Percentiles rank a stretch among this genome's conserved stretches.
These are phyloP conservation scores for Struthio camelus DNA, from an alignment of 2,113 vertebrate genomes.

Conservation along the genomic window DNA sequence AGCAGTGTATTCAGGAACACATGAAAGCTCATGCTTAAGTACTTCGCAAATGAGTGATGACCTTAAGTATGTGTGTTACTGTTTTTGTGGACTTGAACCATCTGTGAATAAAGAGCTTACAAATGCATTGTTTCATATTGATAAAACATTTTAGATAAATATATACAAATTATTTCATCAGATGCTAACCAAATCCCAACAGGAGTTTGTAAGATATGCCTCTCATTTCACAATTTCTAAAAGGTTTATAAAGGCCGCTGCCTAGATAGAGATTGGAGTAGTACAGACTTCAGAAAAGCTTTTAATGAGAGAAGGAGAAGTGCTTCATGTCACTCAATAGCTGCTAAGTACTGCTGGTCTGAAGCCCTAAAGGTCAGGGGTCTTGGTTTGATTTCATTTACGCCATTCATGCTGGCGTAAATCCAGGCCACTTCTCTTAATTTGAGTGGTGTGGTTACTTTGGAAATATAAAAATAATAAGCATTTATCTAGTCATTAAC, in stretches of 20 bases:
- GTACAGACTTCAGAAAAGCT: neutral
- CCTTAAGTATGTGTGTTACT: neutral
- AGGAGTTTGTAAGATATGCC: neutral
- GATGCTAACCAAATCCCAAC: neutral
- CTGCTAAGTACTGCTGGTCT: neutral
- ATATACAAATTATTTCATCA: neutral
- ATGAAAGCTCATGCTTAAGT: neutral
- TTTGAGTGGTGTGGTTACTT: neutral
- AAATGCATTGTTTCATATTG: neutral
- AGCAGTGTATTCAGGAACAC: neutral
- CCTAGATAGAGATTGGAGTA: neutral
- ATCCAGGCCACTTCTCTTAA: neutral
- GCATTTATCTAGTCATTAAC: neutral
- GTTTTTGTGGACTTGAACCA: neutral
- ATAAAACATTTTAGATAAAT: neutral
- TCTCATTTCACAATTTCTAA: neutral
- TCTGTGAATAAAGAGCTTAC: neutral
- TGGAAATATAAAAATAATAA: neutral
- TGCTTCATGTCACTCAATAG: no score
- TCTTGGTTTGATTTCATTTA: neutral
- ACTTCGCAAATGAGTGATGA: neutral
- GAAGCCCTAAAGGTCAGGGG: neutral
- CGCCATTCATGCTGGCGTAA: neutral
- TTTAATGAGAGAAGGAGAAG: neutral
- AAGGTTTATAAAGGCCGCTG: neutral